phyloP scores from a whole-genome alignment of 1,140 invertebrate genomes.

The Heterodera carotae region DNA sequence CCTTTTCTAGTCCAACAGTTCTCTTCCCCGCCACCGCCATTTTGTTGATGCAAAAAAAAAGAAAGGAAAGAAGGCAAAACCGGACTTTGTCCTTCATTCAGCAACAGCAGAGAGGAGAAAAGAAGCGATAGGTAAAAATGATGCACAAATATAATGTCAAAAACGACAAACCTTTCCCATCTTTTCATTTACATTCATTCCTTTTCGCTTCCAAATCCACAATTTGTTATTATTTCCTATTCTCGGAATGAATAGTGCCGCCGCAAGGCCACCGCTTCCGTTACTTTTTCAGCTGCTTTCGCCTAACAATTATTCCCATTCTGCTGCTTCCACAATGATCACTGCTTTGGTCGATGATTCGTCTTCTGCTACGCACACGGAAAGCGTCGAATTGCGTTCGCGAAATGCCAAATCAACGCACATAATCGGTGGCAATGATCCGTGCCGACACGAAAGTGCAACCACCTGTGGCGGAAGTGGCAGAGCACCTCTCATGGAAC shows the following conservation, averaged over 20 bases:
- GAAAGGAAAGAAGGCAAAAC: neutral
- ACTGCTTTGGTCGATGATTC: neutral
- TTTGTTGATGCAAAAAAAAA: neutral
- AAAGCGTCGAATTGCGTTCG: conserved; percentile 25
- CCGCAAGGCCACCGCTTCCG: neutral
- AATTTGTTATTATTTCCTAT: neutral
- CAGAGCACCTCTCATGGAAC: conserved; percentile 12
- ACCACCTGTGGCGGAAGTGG: neutral
- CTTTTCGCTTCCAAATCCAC: no score
- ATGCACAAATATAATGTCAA: neutral
- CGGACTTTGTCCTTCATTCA: neutral
- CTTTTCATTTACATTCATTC: no score
- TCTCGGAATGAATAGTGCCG: neutral
- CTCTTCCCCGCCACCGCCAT: neutral
- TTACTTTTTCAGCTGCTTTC: neutral
- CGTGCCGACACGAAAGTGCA: conserved; percentile 11
- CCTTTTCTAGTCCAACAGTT: no score
- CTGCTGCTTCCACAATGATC: neutral
- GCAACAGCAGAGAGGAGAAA: no score
- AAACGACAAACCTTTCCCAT: no score
- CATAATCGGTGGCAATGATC: neutral
- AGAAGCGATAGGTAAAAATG: neutral
- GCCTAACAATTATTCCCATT: conserved; percentile 11
- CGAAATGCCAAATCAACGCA: conserved; percentile 12
- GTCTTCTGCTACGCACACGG: neutral